These are phyloP conservation scores for Frankliniella intonsa DNA, from an alignment of 2,888 invertebrate species.

Conservation along the genomic window DNA sequence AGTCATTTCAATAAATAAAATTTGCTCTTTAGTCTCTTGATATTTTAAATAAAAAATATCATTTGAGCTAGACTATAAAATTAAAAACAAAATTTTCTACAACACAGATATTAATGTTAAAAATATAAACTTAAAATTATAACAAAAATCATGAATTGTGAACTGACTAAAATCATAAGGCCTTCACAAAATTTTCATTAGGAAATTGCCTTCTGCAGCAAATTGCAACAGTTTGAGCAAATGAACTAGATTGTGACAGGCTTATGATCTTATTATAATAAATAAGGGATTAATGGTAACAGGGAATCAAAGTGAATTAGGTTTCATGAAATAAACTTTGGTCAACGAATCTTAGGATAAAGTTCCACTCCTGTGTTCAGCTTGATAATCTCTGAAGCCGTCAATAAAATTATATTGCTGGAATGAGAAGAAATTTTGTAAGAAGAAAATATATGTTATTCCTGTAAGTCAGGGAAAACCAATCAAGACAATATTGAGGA, in stretches of 20 bases:
- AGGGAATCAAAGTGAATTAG: neutral
- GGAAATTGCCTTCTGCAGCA: neutral
- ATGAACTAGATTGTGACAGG: neutral
- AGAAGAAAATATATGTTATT: neutral
- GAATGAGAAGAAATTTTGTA: neutral
- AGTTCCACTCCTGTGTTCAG: neutral
- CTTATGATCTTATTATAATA: neutral
- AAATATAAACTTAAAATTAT: neutral
- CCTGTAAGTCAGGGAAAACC: neutral
- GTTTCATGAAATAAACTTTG: neutral
- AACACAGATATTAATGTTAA: neutral
- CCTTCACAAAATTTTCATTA: neutral
- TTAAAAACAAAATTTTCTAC: neutral
- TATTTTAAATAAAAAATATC: too few species aligned
- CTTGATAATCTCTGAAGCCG: neutral
- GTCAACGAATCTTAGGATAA: neutral
- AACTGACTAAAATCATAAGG: neutral
- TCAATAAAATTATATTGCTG: conserved; percentile 18
- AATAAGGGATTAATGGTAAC: neutral
- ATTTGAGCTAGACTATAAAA: neutral
- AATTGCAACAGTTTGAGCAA: neutral
- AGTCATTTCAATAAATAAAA: neutral
- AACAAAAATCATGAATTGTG: neutral
- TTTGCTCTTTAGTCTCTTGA: neutral
- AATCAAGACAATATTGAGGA: neutral